phyloP scores from a whole-genome alignment of 2,888 invertebrate genomes.

The Sympetrum striolatum region DNA sequence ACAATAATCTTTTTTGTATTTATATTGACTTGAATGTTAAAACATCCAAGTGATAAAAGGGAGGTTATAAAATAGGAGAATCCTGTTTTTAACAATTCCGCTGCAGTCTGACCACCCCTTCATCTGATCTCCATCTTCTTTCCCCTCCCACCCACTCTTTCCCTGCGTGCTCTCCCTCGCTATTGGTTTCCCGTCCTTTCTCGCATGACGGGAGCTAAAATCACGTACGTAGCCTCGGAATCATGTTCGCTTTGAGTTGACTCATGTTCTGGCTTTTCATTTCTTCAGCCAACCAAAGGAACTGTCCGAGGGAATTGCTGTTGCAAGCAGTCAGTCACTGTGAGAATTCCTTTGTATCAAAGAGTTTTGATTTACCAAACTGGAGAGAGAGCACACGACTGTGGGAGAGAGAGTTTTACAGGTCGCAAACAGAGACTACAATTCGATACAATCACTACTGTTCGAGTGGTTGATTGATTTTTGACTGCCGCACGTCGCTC shows the following conservation, averaged over 20 bases:
- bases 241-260: not conserved
- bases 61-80: no score
- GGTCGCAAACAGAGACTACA: not conserved
- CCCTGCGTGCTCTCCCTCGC: not conserved
- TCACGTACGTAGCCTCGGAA: not conserved
- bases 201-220: not conserved
- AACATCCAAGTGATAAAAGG: no score
- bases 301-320: not conserved
- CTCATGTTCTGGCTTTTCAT: not conserved
- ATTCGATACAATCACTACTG: not conserved
- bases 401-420: not conserved
- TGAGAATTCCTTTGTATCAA: not conserved
- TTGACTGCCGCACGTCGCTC: not conserved
- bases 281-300: not conserved
- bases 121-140: not conserved
- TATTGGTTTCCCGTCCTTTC: not conserved
- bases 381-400: not conserved
- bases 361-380: not conserved
- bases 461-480: not conserved
- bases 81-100: no score
- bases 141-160: not conserved
- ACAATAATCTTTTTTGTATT: no score
- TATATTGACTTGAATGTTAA: no score
- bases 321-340: not conserved
- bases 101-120: not conserved